Base-by-base conservation (phyloP, 1,140 invertebrate species). In the Limonius californicus region DNA sequence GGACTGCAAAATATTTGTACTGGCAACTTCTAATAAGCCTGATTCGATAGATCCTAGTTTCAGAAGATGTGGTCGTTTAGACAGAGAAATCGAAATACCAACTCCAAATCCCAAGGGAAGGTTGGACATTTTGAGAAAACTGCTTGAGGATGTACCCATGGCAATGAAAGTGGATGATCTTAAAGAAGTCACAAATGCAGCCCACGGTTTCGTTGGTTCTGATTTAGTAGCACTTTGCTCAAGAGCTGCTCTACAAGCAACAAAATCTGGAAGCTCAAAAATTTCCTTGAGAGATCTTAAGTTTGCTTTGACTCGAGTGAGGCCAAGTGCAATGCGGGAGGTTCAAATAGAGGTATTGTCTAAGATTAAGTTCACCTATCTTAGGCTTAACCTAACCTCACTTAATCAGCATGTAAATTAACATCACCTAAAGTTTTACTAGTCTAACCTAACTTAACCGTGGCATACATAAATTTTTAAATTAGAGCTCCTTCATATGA, bases 281-380 rank as follows among this genome's bases (percentile, higher is more conserved):
- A 71, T 62, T 18, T 66, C 61, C 12, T 57, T 80, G 0, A 71
- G 79, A 12, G 84, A 90, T 75, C 79, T 91, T 20, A 73, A 83
- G 30, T 71, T 77, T 14, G 90, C 91, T 18, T 73, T 94, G 20
- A 85, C 79, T 4, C 73, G 82, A 21, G 86, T 94, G 0, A 88
- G 88, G 69, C 94, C 95, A 0, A 94, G 90, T 72, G 93, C 92
- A 0, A 95, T 97, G 91, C 85, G 91, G 63, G 92, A 95, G 77
- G 84, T 96, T 0, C 78, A 89, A 18, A 85, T 97, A 61, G 91
- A 96, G 77, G 80, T 87, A 39, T 32, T 32, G 4, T 6, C 11
- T 32, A 32, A 32, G 11, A 32, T 32, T 6, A 32, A 32, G 11
- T n/a, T n/a, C n/a, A n/a, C n/a, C n/a, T n/a, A n/a, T n/a, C n/a